Conservation (phyloP, 2,888 invertebrate species). For the Eudemis profundana region DNA sequence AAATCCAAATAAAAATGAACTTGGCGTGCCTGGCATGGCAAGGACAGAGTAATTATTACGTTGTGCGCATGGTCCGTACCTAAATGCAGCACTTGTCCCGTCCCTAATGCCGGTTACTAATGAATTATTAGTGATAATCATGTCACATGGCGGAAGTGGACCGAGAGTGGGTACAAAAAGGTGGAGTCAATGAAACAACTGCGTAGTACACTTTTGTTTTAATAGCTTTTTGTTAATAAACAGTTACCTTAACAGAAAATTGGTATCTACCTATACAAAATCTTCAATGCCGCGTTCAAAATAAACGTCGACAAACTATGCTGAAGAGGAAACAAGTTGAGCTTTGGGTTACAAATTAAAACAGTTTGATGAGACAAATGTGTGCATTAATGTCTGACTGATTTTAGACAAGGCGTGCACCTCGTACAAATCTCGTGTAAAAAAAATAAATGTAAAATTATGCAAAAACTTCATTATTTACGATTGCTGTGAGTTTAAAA, state of each 20-base stretch:
- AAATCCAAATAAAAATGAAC: too few species aligned
- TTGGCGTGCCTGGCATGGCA: too few species aligned
- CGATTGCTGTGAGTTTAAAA: conserved; percentile 48
- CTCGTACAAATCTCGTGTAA: conserved; percentile 10
- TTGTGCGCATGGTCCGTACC: not conserved
- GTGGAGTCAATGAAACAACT: conserved; percentile 45
- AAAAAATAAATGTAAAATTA: conserved; percentile 37
- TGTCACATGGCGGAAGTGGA: conserved; percentile 1
- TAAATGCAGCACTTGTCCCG: not conserved
- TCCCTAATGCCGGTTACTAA: not conserved
- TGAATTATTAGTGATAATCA: not conserved
- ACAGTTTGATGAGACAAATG: conserved; percentile 17
- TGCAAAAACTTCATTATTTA: conserved; percentile 44
- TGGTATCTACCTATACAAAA: conserved; percentile 59
- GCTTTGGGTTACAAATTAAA: conserved; percentile 65
- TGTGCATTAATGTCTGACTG: not conserved
- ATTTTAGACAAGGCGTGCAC: not conserved
- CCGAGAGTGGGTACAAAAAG: not conserved
- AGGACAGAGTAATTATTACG: too few species aligned
- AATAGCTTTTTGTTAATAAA: conserved; percentile 82
- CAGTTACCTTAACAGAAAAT: conserved; percentile 70
- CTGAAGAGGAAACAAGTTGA: conserved; percentile 57
- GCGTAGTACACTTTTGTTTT: conserved; percentile 67
- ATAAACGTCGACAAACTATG: conserved; percentile 49
- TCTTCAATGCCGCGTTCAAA: conserved; percentile 52